Evolutionary conservation across 2,888 invertebrate genomes (phyloP).

Genomic region (Hyposoter dolosus): DNA sequence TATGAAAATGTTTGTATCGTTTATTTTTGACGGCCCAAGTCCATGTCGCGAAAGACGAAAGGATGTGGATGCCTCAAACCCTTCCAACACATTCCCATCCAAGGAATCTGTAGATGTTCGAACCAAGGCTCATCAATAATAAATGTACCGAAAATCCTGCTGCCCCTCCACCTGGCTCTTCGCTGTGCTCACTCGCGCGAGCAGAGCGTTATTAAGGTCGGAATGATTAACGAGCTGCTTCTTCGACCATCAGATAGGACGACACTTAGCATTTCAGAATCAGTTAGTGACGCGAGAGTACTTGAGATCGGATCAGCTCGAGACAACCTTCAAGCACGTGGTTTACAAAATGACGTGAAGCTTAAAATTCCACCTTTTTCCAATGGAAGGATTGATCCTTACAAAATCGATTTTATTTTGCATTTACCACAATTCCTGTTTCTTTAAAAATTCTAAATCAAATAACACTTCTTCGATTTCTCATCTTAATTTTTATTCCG

Average conservation of each 20-base stretch:
- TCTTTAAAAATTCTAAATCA: too few species aligned
- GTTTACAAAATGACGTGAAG: constrained; percentile 7
- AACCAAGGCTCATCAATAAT: constrained; percentile 51
- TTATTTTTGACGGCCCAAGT: not conserved
- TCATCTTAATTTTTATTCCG: too few species aligned
- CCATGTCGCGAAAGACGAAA: not conserved
- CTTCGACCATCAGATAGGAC: constrained; percentile 65
- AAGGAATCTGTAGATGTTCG: constrained; percentile 18
- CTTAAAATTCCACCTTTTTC: not conserved
- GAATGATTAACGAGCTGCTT: constrained; percentile 68
- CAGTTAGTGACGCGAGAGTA: constrained; percentile 61
- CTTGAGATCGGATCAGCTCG: not conserved
- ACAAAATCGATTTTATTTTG: not conserved
- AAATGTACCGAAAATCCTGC: constrained; percentile 36
- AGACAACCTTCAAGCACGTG: not conserved
- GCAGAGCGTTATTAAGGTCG: constrained; percentile 58
- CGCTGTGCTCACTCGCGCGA: not conserved
- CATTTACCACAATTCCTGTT: not conserved
- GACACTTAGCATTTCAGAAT: constrained; percentile 70
- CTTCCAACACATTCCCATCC: not conserved
- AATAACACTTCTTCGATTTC: too few species aligned
- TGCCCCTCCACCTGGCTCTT: not conserved
- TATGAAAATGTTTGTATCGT: not conserved
- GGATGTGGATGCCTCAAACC: not conserved
- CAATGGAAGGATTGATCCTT: not conserved